Percentiles rank a stretch among this genome's conserved stretches.
These are phyloP conservation scores for Drosophila atroscutellata DNA, from an alignment of 2,888 invertebrate species.

Conservation along the genomic window DNA sequence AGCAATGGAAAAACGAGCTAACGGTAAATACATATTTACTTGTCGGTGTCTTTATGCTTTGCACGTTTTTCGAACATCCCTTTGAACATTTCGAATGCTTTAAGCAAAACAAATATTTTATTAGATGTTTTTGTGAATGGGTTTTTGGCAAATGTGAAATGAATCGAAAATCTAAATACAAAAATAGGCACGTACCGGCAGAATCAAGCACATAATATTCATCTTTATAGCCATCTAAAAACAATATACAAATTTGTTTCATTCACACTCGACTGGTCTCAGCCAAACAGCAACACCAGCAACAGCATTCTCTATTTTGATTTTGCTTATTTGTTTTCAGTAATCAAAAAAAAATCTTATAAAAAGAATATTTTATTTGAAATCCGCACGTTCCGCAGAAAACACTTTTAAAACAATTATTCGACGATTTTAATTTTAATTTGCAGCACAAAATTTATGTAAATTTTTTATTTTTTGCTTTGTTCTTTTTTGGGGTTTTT, in stretches of 20 bases:
- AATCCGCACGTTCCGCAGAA: neutral
- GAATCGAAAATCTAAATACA: neutral
- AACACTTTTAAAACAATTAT: neutral
- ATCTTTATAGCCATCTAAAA: neutral
- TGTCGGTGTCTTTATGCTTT: neutral
- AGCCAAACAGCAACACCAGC: neutral
- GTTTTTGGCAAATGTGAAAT: neutral
- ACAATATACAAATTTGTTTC: neutral
- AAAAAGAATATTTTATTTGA: neutral
- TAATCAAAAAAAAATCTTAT: neutral
- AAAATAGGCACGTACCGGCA: neutral
- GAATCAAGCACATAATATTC: neutral
- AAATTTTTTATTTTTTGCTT: too few species aligned
- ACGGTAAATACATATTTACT: neutral
- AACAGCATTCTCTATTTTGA: neutral
- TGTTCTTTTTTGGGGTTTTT: neutral
- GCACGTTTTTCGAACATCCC: neutral
- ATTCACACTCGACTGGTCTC: neutral
- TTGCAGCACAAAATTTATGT: neutral
- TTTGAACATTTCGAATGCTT: neutral
- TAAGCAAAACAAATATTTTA: neutral
- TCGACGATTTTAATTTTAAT: neutral
- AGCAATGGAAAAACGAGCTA: neutral
- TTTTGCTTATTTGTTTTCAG: neutral
- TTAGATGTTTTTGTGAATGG: neutral